These are phyloP conservation scores for Saccostrea cuccullata DNA, from an alignment of 1,140 invertebrate species.

Conservation along the genomic window DNA sequence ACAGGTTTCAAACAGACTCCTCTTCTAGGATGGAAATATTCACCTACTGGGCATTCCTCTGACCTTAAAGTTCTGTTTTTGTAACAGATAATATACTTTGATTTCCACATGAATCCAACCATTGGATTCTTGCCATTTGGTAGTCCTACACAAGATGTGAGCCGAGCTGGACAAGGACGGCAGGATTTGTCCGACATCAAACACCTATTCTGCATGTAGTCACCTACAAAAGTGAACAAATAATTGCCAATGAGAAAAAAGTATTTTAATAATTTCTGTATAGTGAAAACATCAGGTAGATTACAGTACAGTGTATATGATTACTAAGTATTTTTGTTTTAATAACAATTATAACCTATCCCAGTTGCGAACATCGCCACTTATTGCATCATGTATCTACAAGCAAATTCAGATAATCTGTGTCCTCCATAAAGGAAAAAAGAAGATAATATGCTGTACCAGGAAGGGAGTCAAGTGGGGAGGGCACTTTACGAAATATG, in stretches of 20 bases:
- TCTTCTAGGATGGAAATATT: constrained; percentile 52
- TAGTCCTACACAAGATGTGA: constrained; percentile 53
- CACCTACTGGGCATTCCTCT: constrained; percentile 24
- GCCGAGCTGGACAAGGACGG: constrained; percentile 41
- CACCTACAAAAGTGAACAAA: constrained; percentile 46
- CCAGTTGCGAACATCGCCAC: no score
- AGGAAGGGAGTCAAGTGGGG: no score
- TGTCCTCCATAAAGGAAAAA: no score
- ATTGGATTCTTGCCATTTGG: constrained; percentile 47
- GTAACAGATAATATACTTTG: constrained; percentile 45
- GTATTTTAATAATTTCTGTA: not conserved
- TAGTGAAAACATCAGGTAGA: not conserved
- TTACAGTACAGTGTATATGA: no score
- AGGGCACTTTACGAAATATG: no score
- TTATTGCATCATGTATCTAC: no score
- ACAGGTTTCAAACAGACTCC: constrained; percentile 39
- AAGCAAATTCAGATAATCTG: no score
- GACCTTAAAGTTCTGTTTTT: constrained; percentile 45
- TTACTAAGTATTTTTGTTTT: no score
- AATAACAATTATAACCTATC: no score
- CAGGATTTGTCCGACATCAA: constrained; percentile 39
- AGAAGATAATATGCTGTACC: no score
- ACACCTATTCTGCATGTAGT: constrained; percentile 55
- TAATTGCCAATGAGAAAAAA: no score
- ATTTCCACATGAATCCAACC: constrained; percentile 44